Evolutionary conservation across 64 coral and sea anemone species (phyloP).

Genomic region (Dendrophyllia cribrosa): DNA sequence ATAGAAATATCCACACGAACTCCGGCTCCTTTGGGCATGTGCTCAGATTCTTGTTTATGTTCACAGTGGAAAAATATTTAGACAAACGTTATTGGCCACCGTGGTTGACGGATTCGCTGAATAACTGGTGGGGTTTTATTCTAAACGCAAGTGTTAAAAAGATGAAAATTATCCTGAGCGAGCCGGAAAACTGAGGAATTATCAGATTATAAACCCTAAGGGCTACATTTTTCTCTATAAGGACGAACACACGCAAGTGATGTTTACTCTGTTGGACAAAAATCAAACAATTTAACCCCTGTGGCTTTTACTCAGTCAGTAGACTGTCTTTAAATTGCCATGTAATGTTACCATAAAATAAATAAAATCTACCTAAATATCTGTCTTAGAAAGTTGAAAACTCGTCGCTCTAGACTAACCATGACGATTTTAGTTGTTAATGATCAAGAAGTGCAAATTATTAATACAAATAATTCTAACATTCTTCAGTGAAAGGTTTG

Average conservation of each 20-base stretch:
- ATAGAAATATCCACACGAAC: no score
- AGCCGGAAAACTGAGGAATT: not conserved
- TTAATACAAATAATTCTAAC: no score
- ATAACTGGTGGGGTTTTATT: not conserved
- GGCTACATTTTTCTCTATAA: not conserved
- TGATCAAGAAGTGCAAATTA: no score
- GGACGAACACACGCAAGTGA: not conserved
- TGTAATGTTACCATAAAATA: no score
- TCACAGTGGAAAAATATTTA: not conserved
- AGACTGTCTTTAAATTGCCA: not conserved
- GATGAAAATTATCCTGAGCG: not conserved
- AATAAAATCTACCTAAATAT: not conserved
- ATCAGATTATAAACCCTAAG: not conserved
- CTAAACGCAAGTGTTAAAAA: not conserved
- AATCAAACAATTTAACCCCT: not conserved
- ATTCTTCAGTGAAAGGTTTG: no score
- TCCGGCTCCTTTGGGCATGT: no score
- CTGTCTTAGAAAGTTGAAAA: no score
- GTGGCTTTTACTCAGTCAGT: not conserved
- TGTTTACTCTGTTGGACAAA: not conserved
- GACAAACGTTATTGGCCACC: not conserved
- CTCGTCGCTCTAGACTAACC: no score
- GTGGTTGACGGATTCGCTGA: not conserved
- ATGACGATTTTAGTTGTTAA: no score
- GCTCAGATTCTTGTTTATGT: no score